phyloP scores from a whole-genome alignment of 2,797 vertebrate species.

The Clamator glandarius region DNA sequence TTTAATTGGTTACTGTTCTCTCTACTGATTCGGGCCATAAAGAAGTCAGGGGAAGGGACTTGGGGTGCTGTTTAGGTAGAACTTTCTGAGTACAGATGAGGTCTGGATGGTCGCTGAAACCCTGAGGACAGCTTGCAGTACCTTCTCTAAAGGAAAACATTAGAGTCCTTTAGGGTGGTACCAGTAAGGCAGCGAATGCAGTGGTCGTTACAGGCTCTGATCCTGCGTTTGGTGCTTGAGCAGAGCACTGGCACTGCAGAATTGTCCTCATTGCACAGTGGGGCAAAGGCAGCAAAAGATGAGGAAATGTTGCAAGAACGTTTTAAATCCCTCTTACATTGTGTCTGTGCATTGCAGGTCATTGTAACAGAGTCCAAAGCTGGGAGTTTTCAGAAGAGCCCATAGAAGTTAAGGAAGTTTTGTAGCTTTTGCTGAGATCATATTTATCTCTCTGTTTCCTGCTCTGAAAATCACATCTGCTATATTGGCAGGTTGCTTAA shows the following conservation, averaged over 20 bases:
- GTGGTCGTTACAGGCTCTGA: neutral
- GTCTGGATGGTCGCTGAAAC: neutral
- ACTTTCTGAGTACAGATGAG: neutral
- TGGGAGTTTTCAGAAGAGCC: neutral
- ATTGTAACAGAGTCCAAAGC: neutral
- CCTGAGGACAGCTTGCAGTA: neutral
- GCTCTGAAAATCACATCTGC: neutral
- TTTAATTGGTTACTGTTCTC: slow-evolving; percentile 22
- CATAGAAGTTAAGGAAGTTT: neutral
- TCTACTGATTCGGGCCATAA: slow-evolving; percentile 1
- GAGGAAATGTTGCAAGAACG: fast-evolving
- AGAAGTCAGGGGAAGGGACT: slow-evolving; percentile 15
- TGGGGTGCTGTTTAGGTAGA: neutral
- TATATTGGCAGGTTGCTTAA: neutral
- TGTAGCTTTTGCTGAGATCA: neutral
- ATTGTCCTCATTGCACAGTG: neutral
- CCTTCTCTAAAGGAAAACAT: neutral
- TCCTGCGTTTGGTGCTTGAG: neutral
- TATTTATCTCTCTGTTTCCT: neutral
- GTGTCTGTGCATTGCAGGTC: neutral
- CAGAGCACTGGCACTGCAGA: neutral
- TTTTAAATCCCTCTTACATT: neutral
- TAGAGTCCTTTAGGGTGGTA: neutral
- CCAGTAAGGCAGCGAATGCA: neutral
- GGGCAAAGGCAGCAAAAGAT: neutral